Base-by-base conservation (phyloP, 1,140 invertebrate genomes). In the Eciton burchellii region DNA sequence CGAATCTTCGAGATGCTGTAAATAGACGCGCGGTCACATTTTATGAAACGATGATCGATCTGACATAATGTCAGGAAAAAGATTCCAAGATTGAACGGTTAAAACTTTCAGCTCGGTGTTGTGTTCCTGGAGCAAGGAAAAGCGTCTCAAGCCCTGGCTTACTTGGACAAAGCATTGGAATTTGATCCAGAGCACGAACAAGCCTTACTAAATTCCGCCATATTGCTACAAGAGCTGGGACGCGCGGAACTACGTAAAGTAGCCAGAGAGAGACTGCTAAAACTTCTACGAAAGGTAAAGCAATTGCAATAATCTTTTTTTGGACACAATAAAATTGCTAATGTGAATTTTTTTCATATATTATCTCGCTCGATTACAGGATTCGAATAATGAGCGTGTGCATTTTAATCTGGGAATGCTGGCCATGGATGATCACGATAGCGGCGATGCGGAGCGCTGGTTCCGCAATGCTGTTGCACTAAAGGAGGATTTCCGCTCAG, bases 391-490 rank as follows among this genome's bases (percentile, higher is more conserved):
- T 91, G 98, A 99, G 90, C 95, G 98, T 72, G 97, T 98, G 2
- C 97, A 98, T 92, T 99, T 99, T 92, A 99, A 99, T 94, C 94
- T 99, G 56, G 98, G 98, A 74, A 99, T 99, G 98, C 94, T 99
- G 47, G 97, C 98, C 19, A 99, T 99, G 98, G 98, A 99, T 92
- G 98, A 98, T 90, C 96, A 97, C 45, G 97, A 98, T 90, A 97
- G 96, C 26, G 95, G 96, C n/a, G 96, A 96, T 85, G 98, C 98
- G 0, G 98, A 98, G 91, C 95, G 97, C 56, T 98, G 97, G 96
- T 98, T 99, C 92, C 95, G 97, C 62, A 96, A 96, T 52, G 97
- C 97, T 1, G 96, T 98, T 6, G 96, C 98, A 88, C 94, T 98
- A 0, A 97, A 97, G 90, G 95, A 96, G 2, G 97, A 97, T 93